Evolutionary conservation across 2,797 vertebrate genomes (phyloP), one percentile per base, ranked within the genome.

Genomic region (Falco cherrug): DNA sequence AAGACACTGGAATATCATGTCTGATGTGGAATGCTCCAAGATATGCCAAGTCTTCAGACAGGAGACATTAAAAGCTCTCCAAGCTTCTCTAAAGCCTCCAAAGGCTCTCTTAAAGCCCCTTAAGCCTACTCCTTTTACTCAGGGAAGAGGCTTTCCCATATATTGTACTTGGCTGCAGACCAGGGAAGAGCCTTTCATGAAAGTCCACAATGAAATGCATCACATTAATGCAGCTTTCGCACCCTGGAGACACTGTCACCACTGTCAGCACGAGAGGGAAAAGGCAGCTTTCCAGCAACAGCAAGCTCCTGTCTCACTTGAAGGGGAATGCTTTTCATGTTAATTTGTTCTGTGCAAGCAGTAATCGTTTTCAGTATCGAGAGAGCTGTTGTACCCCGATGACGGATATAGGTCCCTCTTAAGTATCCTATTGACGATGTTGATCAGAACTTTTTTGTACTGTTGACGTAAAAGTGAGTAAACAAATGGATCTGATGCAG

Each of bases 381-480:
- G 96, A 37, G 97, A 98, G 86, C 98, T 98, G 97, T 98, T 98
- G 97, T 98, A 97, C 76, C 97, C 96, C 0, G 98, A 98, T 20
- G 98, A 97, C 0, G 97, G 98, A 95, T 98, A 98, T 16, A 84
- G 97, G 84, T 98, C 97, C 60, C 98, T 98, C 69, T 98, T 97
- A 80, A 98, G 83, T 35, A 98, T 91, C 59, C 97, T 96, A 43
- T 97, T 97, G 97, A 98, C 96, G 13, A 98, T 95, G 75, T 96
- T 83, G 43, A 98, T 97, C 86, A 99, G 97, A 76, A 98, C 98
- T 91, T 98, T 98, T 93, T 98, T 98, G 98, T 98, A 98, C 86
- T 98, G 98, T 77, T 98, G 98, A 60, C 98, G 97, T 76, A 99
- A 97, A 67, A 98, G 98, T 9, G 98, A 98, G 95, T 98, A 98